A percentile compares a stretch with the other conserved stretches of the same genome.
These are phyloP conservation scores for Brachystomella parvula DNA, from an alignment of 1,140 invertebrate species.

Conservation along the genomic window DNA sequence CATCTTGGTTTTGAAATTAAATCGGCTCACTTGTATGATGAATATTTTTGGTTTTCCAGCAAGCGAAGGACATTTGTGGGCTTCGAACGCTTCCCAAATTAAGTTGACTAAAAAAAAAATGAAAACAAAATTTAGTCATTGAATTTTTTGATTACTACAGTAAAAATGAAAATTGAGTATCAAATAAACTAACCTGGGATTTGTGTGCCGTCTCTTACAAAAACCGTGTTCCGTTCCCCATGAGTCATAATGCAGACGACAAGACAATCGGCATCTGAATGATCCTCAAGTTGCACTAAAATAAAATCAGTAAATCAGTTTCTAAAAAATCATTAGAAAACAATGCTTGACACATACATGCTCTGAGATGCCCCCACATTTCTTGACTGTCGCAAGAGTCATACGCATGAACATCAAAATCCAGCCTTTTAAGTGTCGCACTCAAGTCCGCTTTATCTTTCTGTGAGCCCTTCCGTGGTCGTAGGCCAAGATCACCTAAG, in stretches of 20 bases:
- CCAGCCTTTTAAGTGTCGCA: slow-evolving; percentile 20
- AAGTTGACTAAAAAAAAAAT: slow-evolving; percentile 35
- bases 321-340: slow-evolving; percentile 16
- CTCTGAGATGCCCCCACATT: slow-evolving; percentile 13
- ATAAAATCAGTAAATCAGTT: slow-evolving; percentile 23
- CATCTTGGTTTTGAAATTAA: background rate
- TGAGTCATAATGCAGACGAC: slow-evolving; percentile 49
- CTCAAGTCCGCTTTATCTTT: slow-evolving; percentile 31
- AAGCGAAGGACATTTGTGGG: slow-evolving; percentile 47
- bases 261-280: slow-evolving; percentile 46
- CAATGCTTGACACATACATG: slow-evolving; percentile 17
- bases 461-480: slow-evolving; percentile 38
- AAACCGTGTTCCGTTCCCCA: slow-evolving; percentile 49
- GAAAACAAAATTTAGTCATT: background rate
- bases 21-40: slow-evolving; percentile 43
- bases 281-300: slow-evolving; percentile 43
- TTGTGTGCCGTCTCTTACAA: slow-evolving; percentile 47
- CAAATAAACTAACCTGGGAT: slow-evolving; percentile 24
- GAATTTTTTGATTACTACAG: background rate
- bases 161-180: background rate
- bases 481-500: slow-evolving; percentile 42
- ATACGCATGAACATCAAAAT: slow-evolving; percentile 27
- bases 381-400: slow-evolving; percentile 17
- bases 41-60: slow-evolving; percentile 50
- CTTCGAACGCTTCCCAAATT: slow-evolving; percentile 49